Percentiles rank a stretch among this genome's conserved stretches.
phyloP scores from a whole-genome alignment of 2,888 invertebrate species.

The Lysandra coridon region DNA sequence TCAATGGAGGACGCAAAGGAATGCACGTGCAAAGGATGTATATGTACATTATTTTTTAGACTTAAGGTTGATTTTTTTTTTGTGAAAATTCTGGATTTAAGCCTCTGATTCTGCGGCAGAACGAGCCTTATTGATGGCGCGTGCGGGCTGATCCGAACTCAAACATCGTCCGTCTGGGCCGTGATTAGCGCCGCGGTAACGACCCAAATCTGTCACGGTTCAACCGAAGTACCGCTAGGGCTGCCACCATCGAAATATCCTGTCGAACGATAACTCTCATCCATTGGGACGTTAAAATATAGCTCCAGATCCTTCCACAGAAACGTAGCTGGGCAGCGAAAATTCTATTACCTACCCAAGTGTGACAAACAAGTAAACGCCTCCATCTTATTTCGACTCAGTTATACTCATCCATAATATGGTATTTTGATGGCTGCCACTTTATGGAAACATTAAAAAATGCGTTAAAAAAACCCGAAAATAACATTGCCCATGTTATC shows the following conservation, averaged over 20 bases:
- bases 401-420: too few species aligned
- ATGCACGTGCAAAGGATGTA: background rate
- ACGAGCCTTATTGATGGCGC: conserved; percentile 44
- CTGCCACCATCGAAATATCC: conserved; percentile 15
- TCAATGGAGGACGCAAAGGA: conserved; percentile 12
- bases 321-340: too few species aligned
- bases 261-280: too few species aligned
- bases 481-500: too few species aligned
- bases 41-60: background rate
- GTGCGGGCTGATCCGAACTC: conserved; percentile 53
- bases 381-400: too few species aligned
- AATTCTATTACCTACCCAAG: too few species aligned
- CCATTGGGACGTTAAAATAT: too few species aligned
- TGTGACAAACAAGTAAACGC: too few species aligned
- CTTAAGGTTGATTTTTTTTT: background rate
- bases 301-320: too few species aligned
- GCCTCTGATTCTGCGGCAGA: background rate
- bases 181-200: conserved; percentile 56
- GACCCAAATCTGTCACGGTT: conserved; percentile 46
- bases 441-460: too few species aligned
- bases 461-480: too few species aligned
- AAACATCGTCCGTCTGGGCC: conserved; percentile 57
- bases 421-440: too few species aligned
- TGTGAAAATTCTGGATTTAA: background rate
- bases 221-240: conserved; percentile 34